Evolutionary conservation across 2,888 invertebrate species (phyloP).

Genomic region (Sesia apiformis): DNA sequence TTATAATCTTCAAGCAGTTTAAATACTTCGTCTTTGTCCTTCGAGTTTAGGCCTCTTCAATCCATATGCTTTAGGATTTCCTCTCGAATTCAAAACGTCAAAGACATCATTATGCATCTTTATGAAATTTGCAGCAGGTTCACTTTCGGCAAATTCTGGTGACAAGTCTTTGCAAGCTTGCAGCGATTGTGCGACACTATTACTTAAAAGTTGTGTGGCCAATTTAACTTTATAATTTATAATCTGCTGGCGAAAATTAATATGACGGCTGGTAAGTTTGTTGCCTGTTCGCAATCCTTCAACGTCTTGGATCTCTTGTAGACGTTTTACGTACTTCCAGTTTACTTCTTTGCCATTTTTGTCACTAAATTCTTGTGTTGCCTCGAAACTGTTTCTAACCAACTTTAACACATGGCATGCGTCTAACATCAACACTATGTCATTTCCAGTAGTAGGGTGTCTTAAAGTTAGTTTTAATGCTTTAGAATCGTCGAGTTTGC

Average conservation of each 20-base stretch:
- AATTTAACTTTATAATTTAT: not conserved
- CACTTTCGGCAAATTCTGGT: not conserved
- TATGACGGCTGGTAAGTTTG: not conserved
- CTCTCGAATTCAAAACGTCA: not conserved
- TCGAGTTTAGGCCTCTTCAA: not conserved
- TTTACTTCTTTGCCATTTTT: not conserved
- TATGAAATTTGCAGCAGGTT: not conserved
- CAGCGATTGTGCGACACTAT: not conserved
- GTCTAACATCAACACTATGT: constrained; percentile 1
- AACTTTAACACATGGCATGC: constrained; percentile 5
- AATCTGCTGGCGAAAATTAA: not conserved
- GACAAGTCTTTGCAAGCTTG: not conserved
- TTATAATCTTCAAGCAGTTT: not conserved
- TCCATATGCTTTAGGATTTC: not conserved
- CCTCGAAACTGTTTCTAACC: not conserved
- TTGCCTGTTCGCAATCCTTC: not conserved
- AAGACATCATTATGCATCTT: not conserved
- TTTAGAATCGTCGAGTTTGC: constrained; percentile 4
- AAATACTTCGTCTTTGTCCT: not conserved
- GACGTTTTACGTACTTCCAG: not conserved
- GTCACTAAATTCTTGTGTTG: not conserved
- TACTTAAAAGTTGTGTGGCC: not conserved
- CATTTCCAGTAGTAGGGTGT: constrained; percentile 1
- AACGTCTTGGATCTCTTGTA: not conserved
- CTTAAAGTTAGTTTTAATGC: not conserved